Percentiles rank a stretch among this genome's conserved stretches.
phyloP scores from a whole-genome alignment of 2,797 vertebrate species.

The Gobionotothen gibberifrons region DNA sequence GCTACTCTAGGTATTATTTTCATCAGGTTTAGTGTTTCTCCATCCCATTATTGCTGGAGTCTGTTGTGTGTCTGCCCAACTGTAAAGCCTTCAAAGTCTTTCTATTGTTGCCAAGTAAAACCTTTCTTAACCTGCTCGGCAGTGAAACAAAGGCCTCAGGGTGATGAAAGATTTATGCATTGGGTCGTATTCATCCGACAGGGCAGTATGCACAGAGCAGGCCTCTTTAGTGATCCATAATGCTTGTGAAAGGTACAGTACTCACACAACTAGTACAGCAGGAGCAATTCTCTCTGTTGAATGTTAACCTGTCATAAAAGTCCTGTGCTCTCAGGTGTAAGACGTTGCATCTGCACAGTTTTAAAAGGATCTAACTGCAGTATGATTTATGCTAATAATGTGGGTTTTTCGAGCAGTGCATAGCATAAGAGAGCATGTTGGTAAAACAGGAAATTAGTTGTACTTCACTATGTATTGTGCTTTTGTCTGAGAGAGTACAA shows the following conservation, averaged over 20 bases:
- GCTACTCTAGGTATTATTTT: slow-evolving; percentile 26
- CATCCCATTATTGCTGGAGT: slow-evolving; percentile 23
- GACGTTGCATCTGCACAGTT: neutral
- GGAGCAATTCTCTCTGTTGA: neutral
- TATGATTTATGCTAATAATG: slow-evolving; percentile 39
- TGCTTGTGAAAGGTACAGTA: slow-evolving; percentile 21
- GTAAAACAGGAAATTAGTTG: slow-evolving; percentile 21
- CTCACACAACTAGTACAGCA: slow-evolving; percentile 9
- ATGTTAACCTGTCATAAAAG: slow-evolving; percentile 16
- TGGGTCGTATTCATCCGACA: slow-evolving; percentile 24
- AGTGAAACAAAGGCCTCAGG: slow-evolving; percentile 43
- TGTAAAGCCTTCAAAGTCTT: slow-evolving; percentile 52
- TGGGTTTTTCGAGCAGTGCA: slow-evolving; percentile 26
- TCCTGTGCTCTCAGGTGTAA: neutral
- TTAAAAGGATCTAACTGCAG: slow-evolving; percentile 25
- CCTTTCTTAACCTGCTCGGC: slow-evolving; percentile 52
- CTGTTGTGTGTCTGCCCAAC: slow-evolving; percentile 28
- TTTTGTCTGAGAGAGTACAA: slow-evolving; percentile 1
- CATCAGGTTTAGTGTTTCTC: slow-evolving; percentile 29
- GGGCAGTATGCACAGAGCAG: slow-evolving; percentile 21
- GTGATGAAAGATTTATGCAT: slow-evolving; percentile 55
- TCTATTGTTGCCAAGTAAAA: slow-evolving; percentile 42
- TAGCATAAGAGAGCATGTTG: slow-evolving; percentile 27
- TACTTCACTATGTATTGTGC: slow-evolving; percentile 3
- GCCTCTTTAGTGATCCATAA: slow-evolving; percentile 29